Conservation (phyloP, 2,113 vertebrate species). For the rabbit (Oryctolagus cuniculus) region mOryCun1.1 NC_091434.1:142184001-142184500, state of each 20-base stretch:
- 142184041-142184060: not conserved
- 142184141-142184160: not conserved
- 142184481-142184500: no score
- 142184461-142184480: no score
- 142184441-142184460: no score
- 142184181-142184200: not conserved
- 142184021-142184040: not conserved
- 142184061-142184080: not conserved
- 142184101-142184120: slow-evolving; percentile 38
- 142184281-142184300: not conserved
- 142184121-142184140: slow-evolving; percentile 7
- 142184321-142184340: no score
- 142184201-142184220: not conserved
- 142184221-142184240: not conserved
- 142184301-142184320: not conserved
- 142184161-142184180: not conserved
- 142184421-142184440: no score
- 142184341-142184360: no score
- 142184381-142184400: no score
- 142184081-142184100: not conserved
- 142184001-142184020: slow-evolving; percentile 7
- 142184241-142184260: not conserved
- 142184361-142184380: no score
- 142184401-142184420: no score
- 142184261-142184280: not conserved